Evolutionary conservation across 2,797 vertebrate species (phyloP), one percentile per base, ranked within the genome.

Genomic region (Discoglossus pictus): DNA sequence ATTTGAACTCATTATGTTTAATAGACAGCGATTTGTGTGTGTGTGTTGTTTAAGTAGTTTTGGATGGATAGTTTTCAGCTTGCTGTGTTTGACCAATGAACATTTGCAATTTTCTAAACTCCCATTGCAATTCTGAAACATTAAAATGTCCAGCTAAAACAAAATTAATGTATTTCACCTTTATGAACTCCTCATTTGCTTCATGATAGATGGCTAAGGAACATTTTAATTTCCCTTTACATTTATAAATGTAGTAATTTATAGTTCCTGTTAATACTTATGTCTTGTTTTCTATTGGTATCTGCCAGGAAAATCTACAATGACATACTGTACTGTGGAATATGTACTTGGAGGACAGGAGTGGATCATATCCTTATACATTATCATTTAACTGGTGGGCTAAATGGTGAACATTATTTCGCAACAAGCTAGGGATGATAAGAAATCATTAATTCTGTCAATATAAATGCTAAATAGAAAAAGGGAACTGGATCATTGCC

Each of bases 401-500:
- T 68, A 66, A 51, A 52, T 71, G 27, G 74, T 74, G 65, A 68
- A 74, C 83, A 72, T 73, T 79, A 79, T 81, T 87, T 83, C 82
- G 70, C 61, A 78, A 73, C 62, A 78, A 77, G 52, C 43, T 65
- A 77, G 77, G 77, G 75, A 84, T 84, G 74, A 77, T 82, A 79
- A 84, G 83, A 89, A 84, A 84, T 82, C 74, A 83, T 86, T 88
- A 86, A 81, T 84, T 82, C 79, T 83, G 79, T 84, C 86, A 85
- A 90, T 89, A 89, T 87, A 90, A 89, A 92, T 90, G 88, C 82
- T 87, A 89, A 88, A 85, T 86, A 89, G 80, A 80, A 81, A 76
- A 73, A 76, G 79, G 77, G 87, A 88, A 85, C 82, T 87, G 82
- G 80, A 82, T 85, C 66, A 61, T 73, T 80, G 74, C 74, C 77